phyloP scores from a whole-genome alignment of 2,888 invertebrate species.

The Leptopilina drosophilae region DNA sequence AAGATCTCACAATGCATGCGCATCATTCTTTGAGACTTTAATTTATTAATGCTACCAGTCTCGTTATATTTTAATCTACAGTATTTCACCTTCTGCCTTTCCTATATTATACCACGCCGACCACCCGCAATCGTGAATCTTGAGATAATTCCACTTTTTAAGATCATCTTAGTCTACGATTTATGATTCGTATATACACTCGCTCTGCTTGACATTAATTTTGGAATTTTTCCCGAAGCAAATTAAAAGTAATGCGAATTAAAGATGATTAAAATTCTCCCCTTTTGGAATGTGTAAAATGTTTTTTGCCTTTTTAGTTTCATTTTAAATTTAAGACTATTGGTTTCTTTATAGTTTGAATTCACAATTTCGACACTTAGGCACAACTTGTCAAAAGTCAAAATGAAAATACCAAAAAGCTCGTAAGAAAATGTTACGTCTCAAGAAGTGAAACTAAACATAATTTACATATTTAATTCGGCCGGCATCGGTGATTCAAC shows the following conservation, averaged over 20 bases:
- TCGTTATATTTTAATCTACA: conserved; percentile 66
- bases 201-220: conserved; percentile 10
- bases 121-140: conserved; percentile 11
- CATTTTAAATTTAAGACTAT: too few species aligned
- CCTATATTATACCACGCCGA: not conserved
- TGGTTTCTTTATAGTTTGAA: too few species aligned
- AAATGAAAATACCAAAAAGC: too few species aligned
- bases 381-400: too few species aligned
- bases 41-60: conserved; percentile 61
- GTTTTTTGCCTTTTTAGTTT: too few species aligned
- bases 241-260: conserved; percentile 5
- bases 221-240: conserved; percentile 2
- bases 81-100: conserved; percentile 55
- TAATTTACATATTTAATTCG: too few species aligned
- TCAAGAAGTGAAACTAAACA: too few species aligned
- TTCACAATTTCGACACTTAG: too few species aligned
- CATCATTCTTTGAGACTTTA: conserved; percentile 52
- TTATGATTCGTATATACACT: not conserved
- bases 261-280: not conserved
- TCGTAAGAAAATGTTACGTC: too few species aligned
- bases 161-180: conserved; percentile 20
- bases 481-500: too few species aligned
- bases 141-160: conserved; percentile 36
- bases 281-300: too few species aligned
- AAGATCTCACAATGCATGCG: conserved; percentile 54